These are phyloP conservation scores for Uropetala carovei DNA, from an alignment of 2,888 invertebrate species.

Conservation along the genomic window DNA sequence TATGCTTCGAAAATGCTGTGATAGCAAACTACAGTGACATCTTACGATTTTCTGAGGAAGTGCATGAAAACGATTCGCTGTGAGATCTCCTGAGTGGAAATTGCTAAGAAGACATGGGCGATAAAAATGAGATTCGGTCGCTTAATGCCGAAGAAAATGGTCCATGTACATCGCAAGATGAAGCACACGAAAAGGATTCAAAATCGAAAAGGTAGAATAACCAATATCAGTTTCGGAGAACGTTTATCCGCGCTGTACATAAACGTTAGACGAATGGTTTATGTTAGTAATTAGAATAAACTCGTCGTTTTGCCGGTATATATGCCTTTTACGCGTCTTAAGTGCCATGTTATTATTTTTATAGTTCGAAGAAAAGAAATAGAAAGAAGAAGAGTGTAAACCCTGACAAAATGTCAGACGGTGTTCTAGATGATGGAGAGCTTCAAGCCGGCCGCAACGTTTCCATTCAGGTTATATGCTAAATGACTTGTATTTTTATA, in stretches of 20 bases:
- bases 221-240: neutral
- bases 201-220: slow-evolving; percentile 76
- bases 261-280: neutral
- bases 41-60: neutral
- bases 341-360: slow-evolving; percentile 67
- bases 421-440: slow-evolving; percentile 72
- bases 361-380: slow-evolving; percentile 76
- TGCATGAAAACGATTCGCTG: slow-evolving; percentile 38
- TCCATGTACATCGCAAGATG: slow-evolving; percentile 71
- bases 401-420: slow-evolving; percentile 71
- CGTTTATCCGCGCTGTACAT: neutral
- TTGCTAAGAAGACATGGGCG: slow-evolving; percentile 54
- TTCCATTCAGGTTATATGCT: slow-evolving; percentile 76
- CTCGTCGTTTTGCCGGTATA: neutral
- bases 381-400: slow-evolving; percentile 72
- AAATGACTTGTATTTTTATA: neutral
- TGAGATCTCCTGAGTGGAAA: slow-evolving; percentile 49
- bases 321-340: neutral
- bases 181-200: slow-evolving; percentile 75
- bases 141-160: slow-evolving; percentile 56
- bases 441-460: slow-evolving; percentile 77
- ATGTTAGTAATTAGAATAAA: neutral
- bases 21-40: neutral
- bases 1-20: neutral
- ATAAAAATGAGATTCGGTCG: slow-evolving; percentile 48